Conservation (phyloP, 2,888 invertebrate genomes). For the Cantharis nigra region DNA sequence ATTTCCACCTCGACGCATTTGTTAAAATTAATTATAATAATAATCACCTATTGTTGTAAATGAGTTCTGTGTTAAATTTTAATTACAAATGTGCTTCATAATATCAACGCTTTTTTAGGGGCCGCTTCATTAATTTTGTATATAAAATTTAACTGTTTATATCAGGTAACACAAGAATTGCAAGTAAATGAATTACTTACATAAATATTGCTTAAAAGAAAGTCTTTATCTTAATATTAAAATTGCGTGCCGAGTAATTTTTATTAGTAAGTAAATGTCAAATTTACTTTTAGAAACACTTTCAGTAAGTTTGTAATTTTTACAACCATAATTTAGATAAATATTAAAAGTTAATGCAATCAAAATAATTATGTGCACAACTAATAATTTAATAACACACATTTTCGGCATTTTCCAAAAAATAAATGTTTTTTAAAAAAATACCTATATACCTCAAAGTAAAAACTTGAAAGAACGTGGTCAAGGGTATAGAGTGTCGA, state of each 20-base stretch:
- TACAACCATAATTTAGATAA: background rate
- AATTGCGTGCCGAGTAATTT: background rate
- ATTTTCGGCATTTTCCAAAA: background rate
- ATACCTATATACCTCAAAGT: background rate
- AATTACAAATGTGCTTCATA: background rate
- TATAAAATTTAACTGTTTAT: background rate
- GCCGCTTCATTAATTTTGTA: background rate
- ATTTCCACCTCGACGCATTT: background rate
- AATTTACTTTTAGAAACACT: background rate
- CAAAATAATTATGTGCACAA: background rate
- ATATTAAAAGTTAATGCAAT: background rate
- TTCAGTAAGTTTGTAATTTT: background rate
- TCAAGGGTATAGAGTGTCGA: background rate
- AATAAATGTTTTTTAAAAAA: background rate
- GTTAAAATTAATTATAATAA: background rate
- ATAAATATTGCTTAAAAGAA: background rate
- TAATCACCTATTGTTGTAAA: background rate
- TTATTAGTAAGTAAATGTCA: background rate
- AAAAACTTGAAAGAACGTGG: background rate
- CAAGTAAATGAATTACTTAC: background rate
- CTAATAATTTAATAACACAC: background rate
- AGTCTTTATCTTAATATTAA: background rate
- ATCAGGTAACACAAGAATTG: background rate
- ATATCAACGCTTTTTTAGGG: background rate
- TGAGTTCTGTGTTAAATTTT: constrained; percentile 1